Conservation (phyloP, 2,113 vertebrate species). For the Collichthys lucidus region DNA sequence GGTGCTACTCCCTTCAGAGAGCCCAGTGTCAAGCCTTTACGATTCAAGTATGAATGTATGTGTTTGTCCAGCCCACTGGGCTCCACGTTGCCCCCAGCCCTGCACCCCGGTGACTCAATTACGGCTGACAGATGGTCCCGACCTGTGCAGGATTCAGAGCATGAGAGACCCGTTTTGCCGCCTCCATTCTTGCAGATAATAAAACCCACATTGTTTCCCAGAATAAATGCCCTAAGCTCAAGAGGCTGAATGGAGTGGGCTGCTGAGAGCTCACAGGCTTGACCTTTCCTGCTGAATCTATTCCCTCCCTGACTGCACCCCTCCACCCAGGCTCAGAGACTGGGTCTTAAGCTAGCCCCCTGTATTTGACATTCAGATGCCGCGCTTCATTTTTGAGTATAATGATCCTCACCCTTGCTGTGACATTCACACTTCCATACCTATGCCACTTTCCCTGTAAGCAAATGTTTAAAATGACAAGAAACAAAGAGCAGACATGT, state of each 20-base stretch:
- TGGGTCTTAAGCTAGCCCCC: conserved; percentile 56
- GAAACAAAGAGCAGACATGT: conserved; percentile 49
- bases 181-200: conserved; percentile 81
- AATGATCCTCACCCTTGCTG: conserved; percentile 70
- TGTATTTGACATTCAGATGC: conserved; percentile 75
- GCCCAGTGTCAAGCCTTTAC: conserved; percentile 40
- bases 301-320: conserved; percentile 69
- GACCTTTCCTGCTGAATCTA: conserved; percentile 77
- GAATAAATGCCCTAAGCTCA: conserved; percentile 78
- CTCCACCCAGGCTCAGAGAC: conserved; percentile 65
- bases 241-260: conserved; percentile 73
- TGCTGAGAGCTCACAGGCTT: conserved; percentile 72
- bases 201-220: conserved; percentile 81
- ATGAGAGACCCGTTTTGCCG: conserved; percentile 75
- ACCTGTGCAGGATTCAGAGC: conserved; percentile 84
- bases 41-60: conserved; percentile 58
- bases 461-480: conserved; percentile 55
- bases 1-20: conserved; percentile 54
- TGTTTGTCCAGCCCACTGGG: conserved; percentile 75
- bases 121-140: conserved; percentile 84
- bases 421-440: conserved; percentile 64
- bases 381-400: conserved; percentile 55
- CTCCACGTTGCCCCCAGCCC: conserved; percentile 63
- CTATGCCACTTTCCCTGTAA: conserved; percentile 43
- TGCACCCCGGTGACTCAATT: conserved; percentile 86